Base-by-base conservation (phyloP, 2,888 invertebrate genomes). In the Oscheius myriophilus region DNA sequence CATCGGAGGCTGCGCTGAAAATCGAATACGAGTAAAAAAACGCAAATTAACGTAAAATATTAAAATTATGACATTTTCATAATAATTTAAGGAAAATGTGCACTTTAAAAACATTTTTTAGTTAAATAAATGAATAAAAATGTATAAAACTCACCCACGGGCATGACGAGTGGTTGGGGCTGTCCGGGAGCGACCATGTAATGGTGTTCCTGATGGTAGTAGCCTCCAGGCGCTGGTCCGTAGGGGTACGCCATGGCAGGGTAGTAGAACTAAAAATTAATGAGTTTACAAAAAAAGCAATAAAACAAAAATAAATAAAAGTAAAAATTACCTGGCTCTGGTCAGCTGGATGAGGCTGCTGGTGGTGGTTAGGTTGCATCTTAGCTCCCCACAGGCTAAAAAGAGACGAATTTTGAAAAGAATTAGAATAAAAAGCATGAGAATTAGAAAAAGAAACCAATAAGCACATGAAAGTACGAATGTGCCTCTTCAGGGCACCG, bases 181-280 rank as follows among this genome's bases (percentile, higher is more conserved):
- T 52, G 52, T 26, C 52, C 52, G 12, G 33, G 33, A 9, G 33
- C 33, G 33, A 33, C 33, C 33, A 33, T 33, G 33, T 33, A 33
- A 9, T 55, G 55, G n/a, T 55, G 55, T 11, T 55, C 55, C 33
- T 39, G 33, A 12, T 21, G 25, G 39, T 55, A 55, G 39, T 55
- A 55, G 26, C 23, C n/a, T 33, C 23, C 18, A 18, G 21, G 55
- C 21, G 26, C n/a, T 21, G 21, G 55, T 3, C 12, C 16, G 18
- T 55, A 55, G 23, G 11, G 25, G 23, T 18, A 33, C 21, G 55
- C 23, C 39, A 55, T 18, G 2, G 55, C 21, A 33, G 55, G 23
- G 39, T 55, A 55, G 39, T 55, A 55, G 55, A 16, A 55, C 55
- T 55, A 18, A 25, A 55, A 53, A 53, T 3, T 4, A 26, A 14